Evolutionary conservation across 2,113 vertebrate genomes (phyloP).

Genomic region (Microtus ochrogaster): DNA sequence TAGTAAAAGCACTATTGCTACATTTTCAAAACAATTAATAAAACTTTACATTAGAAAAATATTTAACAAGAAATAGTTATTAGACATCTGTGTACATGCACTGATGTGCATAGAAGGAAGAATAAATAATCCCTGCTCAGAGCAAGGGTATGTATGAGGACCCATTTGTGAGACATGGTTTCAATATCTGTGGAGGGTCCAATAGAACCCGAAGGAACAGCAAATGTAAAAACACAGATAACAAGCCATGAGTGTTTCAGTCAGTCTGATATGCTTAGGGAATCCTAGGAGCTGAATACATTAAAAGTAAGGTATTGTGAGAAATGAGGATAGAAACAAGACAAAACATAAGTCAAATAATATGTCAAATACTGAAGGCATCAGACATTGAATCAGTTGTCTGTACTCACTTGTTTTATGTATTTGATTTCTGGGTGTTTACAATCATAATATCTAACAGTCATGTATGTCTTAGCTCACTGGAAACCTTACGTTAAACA

Average conservation of each 20-base stretch:
- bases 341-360: neutral
- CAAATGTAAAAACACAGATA: neutral
- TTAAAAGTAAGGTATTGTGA: neutral
- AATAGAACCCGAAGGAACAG: neutral
- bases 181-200: neutral
- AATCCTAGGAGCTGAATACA: neutral
- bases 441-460: neutral
- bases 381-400: neutral
- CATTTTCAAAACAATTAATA: neutral
- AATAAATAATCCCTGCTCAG: neutral
- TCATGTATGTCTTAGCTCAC: neutral
- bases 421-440: neutral
- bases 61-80: neutral
- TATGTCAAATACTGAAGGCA: neutral
- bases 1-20: neutral
- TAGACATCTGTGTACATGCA: neutral
- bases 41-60: neutral
- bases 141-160: fast-evolving
- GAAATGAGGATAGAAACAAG: neutral
- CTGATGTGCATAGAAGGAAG: neutral
- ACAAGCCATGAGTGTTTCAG: neutral
- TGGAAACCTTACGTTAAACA: neutral
- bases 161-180: neutral
- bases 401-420: neutral
- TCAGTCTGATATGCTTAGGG: neutral